phyloP scores from a whole-genome alignment of 1,140 invertebrate genomes.

The Drosophila lacertosa region DNA sequence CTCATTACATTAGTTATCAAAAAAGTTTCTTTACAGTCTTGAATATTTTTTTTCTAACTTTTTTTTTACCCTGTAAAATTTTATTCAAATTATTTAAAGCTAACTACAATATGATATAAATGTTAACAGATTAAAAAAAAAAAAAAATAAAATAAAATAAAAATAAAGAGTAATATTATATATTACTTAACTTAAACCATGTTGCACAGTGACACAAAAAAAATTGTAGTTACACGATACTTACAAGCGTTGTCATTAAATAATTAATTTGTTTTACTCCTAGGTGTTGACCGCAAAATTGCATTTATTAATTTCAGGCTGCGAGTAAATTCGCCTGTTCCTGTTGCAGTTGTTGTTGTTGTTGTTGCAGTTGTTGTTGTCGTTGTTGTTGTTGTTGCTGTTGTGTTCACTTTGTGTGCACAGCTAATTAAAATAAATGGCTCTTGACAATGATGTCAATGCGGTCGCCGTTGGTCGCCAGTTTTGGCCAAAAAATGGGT shows the following conservation, averaged over 20 bases:
- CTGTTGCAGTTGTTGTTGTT: conserved; percentile 15
- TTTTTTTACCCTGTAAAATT: no score
- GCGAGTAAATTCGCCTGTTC: conserved; percentile 42
- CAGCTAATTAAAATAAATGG: conserved; percentile 81
- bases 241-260: neutral
- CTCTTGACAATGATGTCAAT: conserved; percentile 62
- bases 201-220: conserved; percentile 52
- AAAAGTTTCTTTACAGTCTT: no score
- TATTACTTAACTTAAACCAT: conserved; percentile 6
- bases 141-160: no score
- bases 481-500: conserved; percentile 44
- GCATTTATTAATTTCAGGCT: conserved; percentile 67
- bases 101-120: no score
- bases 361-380: conserved; percentile 21
- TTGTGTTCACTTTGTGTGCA: conserved; percentile 10
- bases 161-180: no score
- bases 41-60: no score
- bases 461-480: conserved; percentile 28
- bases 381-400: conserved; percentile 12
- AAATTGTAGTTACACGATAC: no score
- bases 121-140: no score
- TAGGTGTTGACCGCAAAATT: conserved; percentile 56
- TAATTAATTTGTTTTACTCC: conserved; percentile 21
- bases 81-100: no score
- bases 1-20: no score